Evolutionary conservation across 2,888 invertebrate species (phyloP).

Genomic region (Elysia crispata): DNA sequence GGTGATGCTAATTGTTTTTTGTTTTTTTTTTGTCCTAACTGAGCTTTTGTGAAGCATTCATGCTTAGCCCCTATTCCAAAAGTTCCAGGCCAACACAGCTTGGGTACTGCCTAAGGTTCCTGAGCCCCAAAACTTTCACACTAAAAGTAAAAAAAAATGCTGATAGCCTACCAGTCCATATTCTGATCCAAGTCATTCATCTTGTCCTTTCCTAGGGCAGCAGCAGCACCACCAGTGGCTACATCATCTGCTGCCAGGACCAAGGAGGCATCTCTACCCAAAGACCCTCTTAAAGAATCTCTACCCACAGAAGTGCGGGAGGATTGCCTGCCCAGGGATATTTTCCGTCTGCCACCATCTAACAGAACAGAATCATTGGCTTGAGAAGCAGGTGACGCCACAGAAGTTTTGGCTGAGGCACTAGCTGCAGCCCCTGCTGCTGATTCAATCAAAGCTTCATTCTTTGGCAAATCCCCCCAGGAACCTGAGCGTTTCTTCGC

Average conservation of each 20-base stretch:
- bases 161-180: slow-evolving; percentile 29
- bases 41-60: too few species aligned
- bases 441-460: slow-evolving; percentile 43
- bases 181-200: slow-evolving; percentile 45
- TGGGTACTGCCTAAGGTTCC: too few species aligned
- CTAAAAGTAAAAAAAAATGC: too few species aligned
- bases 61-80: too few species aligned
- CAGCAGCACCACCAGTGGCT: background rate
- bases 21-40: too few species aligned
- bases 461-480: slow-evolving; percentile 55
- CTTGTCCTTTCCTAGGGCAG: slow-evolving; percentile 23
- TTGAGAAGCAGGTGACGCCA: background rate
- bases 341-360: background rate
- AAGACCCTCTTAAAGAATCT: background rate
- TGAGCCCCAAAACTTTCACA: too few species aligned
- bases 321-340: background rate
- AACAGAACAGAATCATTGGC: background rate
- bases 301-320: background rate
- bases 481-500: slow-evolving; percentile 56
- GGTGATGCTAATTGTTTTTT: too few species aligned
- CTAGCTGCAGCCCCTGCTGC: background rate
- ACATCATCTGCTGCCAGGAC: background rate
- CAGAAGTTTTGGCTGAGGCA: background rate
- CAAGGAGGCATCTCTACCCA: background rate
- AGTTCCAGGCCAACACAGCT: too few species aligned